Percentiles rank a stretch among this genome's conserved stretches.
Evolutionary conservation across 2,888 invertebrate genomes (phyloP).

Genomic region (Drosophila mulleri): DNA sequence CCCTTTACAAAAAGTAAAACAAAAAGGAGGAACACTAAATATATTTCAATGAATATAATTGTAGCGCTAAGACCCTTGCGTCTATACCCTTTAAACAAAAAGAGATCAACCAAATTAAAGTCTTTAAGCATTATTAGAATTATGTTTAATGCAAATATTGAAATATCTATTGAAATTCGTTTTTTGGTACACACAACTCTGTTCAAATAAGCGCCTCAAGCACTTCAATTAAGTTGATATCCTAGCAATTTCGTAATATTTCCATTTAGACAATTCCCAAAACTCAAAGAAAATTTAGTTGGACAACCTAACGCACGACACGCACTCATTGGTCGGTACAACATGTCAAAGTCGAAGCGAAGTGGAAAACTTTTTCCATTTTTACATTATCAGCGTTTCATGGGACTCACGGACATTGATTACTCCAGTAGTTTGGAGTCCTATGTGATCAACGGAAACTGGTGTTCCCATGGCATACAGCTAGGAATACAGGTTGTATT

Average conservation of each 20-base stretch:
- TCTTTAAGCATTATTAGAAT: not conserved
- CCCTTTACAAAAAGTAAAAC: too few species aligned
- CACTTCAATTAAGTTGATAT: slow-evolving; percentile 9
- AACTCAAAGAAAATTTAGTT: slow-evolving; percentile 5
- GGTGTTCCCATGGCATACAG: slow-evolving; percentile 14
- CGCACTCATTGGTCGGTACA: not conserved
- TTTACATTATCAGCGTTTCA: slow-evolving; percentile 29
- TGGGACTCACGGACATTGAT: slow-evolving; percentile 33
- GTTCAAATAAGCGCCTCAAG: not conserved
- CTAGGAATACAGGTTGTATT: not conserved
- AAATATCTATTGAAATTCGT: not conserved
- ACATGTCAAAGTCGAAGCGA: not conserved
- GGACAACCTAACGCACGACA: not conserved
- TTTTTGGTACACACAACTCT: not conserved
- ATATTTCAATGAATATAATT: too few species aligned
- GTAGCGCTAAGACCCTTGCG: too few species aligned
- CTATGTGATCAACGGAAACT: slow-evolving; percentile 26
- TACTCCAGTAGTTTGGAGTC: slow-evolving; percentile 7
- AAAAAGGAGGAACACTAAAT: too few species aligned
- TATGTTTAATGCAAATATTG: not conserved
- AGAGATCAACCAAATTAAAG: not conserved
- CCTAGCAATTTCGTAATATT: slow-evolving; percentile 2
- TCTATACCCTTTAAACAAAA: not conserved
- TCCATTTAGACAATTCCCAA: not conserved
- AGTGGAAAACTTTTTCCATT: slow-evolving; percentile 10